Evolutionary conservation across 2,888 invertebrate genomes (phyloP).

Genomic region (Elysia crispata): DNA sequence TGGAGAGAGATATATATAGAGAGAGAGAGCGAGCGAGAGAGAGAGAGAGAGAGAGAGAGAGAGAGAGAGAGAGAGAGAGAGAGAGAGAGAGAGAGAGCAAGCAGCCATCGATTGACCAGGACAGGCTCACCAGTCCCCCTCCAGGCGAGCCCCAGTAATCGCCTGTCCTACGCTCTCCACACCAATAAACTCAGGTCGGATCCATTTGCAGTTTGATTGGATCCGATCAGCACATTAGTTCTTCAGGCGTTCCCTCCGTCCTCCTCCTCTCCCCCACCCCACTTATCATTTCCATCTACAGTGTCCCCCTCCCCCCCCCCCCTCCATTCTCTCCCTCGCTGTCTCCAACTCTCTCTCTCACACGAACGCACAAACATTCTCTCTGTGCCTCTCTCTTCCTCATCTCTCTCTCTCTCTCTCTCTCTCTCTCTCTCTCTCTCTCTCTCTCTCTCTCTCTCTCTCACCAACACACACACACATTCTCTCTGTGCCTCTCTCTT

Average conservation of each 20-base stretch:
- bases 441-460: background rate
- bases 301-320: conserved; percentile 16
- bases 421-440: background rate
- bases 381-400: background rate
- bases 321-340: too few relatives aligned
- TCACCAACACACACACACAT: background rate
- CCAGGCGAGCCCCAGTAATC: too few relatives aligned
- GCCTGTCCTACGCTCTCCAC: too few relatives aligned
- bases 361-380: background rate
- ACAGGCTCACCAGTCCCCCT: background rate
- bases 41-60: background rate
- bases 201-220: too few relatives aligned
- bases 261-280: background rate
- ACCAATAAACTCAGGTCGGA: too few relatives aligned
- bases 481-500: background rate
- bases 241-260: background rate
- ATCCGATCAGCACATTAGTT: too few relatives aligned
- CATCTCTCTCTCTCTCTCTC: background rate
- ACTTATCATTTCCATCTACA: background rate
- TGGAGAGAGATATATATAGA: background rate
- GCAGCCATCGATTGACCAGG: background rate
- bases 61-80: background rate
- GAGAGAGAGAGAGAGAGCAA: background rate
- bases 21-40: background rate
- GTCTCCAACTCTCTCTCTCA: background rate